A percentile compares a stretch with the other conserved stretches of the same genome.
phyloP scores from a whole-genome alignment of 2,888 invertebrate genomes.

The Scotopteryx bipunctaria region DNA sequence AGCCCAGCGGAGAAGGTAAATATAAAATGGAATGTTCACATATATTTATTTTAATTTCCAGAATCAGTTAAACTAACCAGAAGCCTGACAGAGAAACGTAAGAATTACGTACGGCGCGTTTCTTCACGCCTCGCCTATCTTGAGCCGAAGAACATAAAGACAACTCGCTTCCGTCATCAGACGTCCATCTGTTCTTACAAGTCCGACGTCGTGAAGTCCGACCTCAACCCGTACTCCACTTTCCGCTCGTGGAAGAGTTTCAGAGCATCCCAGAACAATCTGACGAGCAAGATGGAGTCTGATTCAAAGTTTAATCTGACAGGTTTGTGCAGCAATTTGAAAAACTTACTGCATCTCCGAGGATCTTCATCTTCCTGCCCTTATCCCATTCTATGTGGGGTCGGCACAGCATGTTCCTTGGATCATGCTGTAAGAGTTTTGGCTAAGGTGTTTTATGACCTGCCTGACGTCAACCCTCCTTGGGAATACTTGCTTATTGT shows the following conservation, averaged over 20 bases:
- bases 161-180: slow-evolving; percentile 60
- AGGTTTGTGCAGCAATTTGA: too few species aligned
- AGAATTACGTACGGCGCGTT: slow-evolving; percentile 86
- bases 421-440: too few species aligned
- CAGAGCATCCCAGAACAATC: slow-evolving; percentile 65
- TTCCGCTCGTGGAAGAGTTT: slow-evolving; percentile 78
- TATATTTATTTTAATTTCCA: slow-evolving; percentile 44
- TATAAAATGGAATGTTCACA: too few species aligned
- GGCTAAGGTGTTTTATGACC: too few species aligned
- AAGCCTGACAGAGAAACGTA: slow-evolving; percentile 85
- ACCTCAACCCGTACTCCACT: slow-evolving; percentile 65
- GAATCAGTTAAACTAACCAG: slow-evolving; percentile 80
- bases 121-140: slow-evolving; percentile 81
- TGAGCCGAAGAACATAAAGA: slow-evolving; percentile 60
- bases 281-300: slow-evolving; percentile 58
- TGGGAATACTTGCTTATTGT: too few species aligned
- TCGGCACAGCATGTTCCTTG: too few species aligned
- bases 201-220: slow-evolving; percentile 47
- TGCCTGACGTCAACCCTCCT: too few species aligned
- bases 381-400: too few species aligned
- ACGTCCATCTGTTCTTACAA: slow-evolving; percentile 72
- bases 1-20: too few species aligned
- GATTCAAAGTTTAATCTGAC: slow-evolving; percentile 66
- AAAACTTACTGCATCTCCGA: too few species aligned
- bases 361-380: too few species aligned